Conservation (phyloP, 35 echinoderm and acorn worm species). For the Ophioderma brevispina region DNA sequence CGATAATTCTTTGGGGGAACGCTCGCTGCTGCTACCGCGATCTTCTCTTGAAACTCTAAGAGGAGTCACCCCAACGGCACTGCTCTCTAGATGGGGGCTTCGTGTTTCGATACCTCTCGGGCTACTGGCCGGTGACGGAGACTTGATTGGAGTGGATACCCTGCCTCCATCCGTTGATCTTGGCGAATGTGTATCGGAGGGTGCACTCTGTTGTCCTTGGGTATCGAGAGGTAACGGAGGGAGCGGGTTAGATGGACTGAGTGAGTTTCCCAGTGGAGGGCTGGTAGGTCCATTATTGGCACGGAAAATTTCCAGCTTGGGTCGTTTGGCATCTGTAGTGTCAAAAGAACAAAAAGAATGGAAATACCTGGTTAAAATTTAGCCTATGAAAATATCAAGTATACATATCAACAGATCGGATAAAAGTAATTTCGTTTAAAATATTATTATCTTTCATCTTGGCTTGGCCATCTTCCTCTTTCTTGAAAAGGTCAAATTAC, state of each 20-base stretch:
- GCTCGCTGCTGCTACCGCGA: not conserved
- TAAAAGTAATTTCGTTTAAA: no score
- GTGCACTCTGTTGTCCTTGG: slow-evolving; percentile 23
- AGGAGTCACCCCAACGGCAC: not conserved
- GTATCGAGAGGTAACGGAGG: slow-evolving; percentile 27
- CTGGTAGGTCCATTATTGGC: slow-evolving; percentile 21
- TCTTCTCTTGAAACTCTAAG: slow-evolving; percentile 6
- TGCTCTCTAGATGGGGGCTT: slow-evolving; percentile 15
- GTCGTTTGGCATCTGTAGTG: slow-evolving; percentile 65
- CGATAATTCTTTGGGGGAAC: not conserved
- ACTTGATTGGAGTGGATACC: slow-evolving; percentile 63
- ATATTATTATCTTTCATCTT: no score
- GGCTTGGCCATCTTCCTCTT: no score
- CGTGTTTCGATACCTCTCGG: slow-evolving; percentile 10
- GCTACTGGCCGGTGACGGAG: slow-evolving; percentile 57
- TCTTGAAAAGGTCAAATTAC: no score
- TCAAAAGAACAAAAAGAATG: slow-evolving; percentile 14
- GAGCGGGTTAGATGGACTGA: slow-evolving; percentile 58
- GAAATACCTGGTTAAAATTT: no score
- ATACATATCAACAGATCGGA: no score
- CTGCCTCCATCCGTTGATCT: slow-evolving; percentile 57
- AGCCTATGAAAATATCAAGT: no score
- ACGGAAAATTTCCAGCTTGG: slow-evolving; percentile 84
- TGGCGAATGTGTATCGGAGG: slow-evolving; percentile 49
- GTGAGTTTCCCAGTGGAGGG: slow-evolving; percentile 41